A percentile compares a stretch with the other conserved stretches of the same genome.
These are phyloP conservation scores for Megalurothrips usitatus DNA, from an alignment of 2,888 invertebrate genomes.

Conservation along the genomic window DNA sequence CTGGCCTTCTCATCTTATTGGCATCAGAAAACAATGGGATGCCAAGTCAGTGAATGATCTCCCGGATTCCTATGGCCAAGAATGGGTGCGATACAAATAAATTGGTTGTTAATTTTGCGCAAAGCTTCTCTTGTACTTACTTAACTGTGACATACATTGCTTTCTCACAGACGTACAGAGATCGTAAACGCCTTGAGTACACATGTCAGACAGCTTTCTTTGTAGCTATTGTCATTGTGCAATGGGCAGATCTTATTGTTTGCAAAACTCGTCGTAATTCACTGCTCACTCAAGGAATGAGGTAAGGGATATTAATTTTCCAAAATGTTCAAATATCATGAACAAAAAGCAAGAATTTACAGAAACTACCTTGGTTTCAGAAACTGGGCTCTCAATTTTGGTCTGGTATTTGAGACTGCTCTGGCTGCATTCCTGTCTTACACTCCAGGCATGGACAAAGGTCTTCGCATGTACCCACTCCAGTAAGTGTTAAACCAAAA, in stretches of 20 bases:
- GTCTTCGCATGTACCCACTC: constrained; percentile 66
- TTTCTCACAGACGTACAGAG: constrained; percentile 51
- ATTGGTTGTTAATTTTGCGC: neutral
- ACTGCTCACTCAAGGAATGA: constrained; percentile 70
- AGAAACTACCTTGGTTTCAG: constrained; percentile 33
- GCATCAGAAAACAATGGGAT: constrained; percentile 70
- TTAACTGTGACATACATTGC: neutral
- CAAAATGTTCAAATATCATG: neutral
- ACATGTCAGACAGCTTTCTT: constrained; percentile 78
- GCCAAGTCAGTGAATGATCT: constrained; percentile 56
- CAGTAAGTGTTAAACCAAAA: constrained; percentile 40
- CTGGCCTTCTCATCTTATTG: constrained; percentile 60
- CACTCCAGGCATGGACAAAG: constrained; percentile 61
- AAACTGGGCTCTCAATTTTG: constrained; percentile 60
- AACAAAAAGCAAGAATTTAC: neutral
- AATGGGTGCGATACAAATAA: constrained; percentile 54
- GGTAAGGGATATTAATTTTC: constrained; percentile 41
- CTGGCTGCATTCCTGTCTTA: constrained; percentile 64
- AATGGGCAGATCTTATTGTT: constrained; percentile 72
- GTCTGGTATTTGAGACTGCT: constrained; percentile 59
- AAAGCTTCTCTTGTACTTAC: neutral
- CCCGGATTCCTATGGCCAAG: constrained; percentile 68
- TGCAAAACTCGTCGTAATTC: constrained; percentile 74
- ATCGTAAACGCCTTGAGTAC: constrained; percentile 64
- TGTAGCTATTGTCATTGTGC: constrained; percentile 69